Evolutionary conservation across 2,888 invertebrate genomes (phyloP).

Genomic region (Phortica okadai): DNA sequence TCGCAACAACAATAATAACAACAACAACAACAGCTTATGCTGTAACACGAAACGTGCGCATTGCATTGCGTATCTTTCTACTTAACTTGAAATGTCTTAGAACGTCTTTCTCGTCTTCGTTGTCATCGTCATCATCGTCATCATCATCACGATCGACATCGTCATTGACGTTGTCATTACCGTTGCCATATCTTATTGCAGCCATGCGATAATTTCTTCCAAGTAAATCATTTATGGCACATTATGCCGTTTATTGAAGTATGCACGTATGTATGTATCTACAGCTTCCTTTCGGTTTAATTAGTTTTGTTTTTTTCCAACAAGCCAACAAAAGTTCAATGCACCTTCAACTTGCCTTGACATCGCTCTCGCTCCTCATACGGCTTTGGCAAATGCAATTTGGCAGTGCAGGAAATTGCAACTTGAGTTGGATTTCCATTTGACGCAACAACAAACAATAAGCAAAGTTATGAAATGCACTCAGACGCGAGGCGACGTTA

Average conservation of each 20-base stretch:
- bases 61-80: not conserved
- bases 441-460: conserved; percentile 31
- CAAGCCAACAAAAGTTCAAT: conserved; percentile 47
- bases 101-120: not conserved
- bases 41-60: not conserved
- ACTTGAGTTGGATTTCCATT: conserved; percentile 15
- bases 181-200: not conserved
- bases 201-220: conserved; percentile 58
- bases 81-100: not conserved
- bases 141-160: conserved; percentile 28
- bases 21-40: not conserved
- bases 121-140: conserved; percentile 16
- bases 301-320: conserved; percentile 28
- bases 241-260: conserved; percentile 22
- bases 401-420: conserved; percentile 25
- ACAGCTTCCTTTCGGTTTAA: conserved; percentile 33
- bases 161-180: not conserved
- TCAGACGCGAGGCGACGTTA: not conserved
- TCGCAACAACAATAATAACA: not conserved
- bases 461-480: conserved; percentile 33
- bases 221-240: conserved; percentile 61
- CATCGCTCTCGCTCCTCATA: not conserved
- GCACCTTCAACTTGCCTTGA: conserved; percentile 36
- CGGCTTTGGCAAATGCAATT: conserved; percentile 36
- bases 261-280: not conserved